A percentile compares a stretch with the other conserved stretches of the same genome.
phyloP scores from a whole-genome alignment of 2,113 vertebrate genomes.

The Cyphomyrus plagiostoma region DNA sequence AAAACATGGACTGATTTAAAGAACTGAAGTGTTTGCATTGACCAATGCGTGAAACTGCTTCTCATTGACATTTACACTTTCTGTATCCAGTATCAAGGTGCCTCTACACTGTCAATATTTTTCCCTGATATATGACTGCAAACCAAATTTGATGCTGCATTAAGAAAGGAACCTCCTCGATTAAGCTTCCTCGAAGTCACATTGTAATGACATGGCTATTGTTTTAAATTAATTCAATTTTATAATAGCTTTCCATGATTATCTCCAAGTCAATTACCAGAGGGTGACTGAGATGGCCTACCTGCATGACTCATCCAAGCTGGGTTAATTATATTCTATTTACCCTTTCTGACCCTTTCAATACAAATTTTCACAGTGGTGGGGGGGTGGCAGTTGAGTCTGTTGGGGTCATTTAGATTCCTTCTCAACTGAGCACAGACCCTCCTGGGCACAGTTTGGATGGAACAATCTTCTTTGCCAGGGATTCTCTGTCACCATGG shows the following conservation, averaged over 20 bases:
- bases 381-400: not conserved
- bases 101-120: not conserved
- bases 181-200: not conserved
- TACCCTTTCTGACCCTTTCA: not conserved
- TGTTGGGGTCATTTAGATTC: not conserved
- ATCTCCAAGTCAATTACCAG: slow-evolving; percentile 9
- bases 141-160: not conserved
- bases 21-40: not conserved
- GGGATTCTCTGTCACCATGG: not conserved
- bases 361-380: not conserved
- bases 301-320: not conserved
- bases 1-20: not conserved
- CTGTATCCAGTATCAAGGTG: not conserved
- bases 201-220: not conserved
- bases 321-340: not conserved
- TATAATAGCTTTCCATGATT: slow-evolving; percentile 7
- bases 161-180: not conserved
- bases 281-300: not conserved
- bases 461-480: not conserved
- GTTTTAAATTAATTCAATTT: slow-evolving; percentile 10
- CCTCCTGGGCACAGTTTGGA: not conserved
- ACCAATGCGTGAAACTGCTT: not conserved
- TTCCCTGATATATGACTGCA: not conserved
- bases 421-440: not conserved
- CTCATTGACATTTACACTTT: not conserved